phyloP scores from a whole-genome alignment of 2,113 vertebrate species.

The Ceyx cyanopectus region DNA sequence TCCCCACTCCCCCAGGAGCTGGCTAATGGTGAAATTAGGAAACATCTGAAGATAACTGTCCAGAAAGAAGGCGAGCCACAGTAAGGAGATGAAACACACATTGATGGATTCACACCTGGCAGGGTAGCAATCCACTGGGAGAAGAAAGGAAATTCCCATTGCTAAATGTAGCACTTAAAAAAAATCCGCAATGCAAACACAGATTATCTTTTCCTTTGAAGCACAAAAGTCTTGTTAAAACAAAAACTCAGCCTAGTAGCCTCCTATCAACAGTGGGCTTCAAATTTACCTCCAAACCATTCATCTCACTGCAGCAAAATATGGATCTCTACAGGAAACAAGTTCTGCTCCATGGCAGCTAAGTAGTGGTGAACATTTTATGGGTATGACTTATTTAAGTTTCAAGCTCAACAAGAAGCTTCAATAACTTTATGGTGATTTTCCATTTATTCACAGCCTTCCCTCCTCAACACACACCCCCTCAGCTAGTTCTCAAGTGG shows the following conservation, averaged over 20 bases:
- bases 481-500: neutral
- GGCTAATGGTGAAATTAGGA: neutral
- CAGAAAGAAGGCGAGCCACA: neutral
- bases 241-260: neutral
- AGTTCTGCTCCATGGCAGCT: neutral
- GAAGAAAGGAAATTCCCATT: neutral
- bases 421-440: neutral
- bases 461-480: fast-evolving
- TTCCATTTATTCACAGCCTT: neutral
- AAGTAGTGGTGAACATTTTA: neutral
- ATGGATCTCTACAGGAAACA: neutral
- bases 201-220: neutral
- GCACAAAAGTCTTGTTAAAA: neutral
- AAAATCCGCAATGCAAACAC: neutral
- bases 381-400: neutral
- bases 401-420: neutral
- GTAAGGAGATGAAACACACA: neutral
- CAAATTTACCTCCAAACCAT: neutral
- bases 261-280: neutral
- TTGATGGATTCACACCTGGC: neutral
- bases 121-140: neutral
- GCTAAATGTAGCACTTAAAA: neutral
- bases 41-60: neutral
- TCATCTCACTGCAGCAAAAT: neutral
- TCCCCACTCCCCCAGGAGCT: neutral